Evolutionary conservation across 2,888 invertebrate species (phyloP).

Genomic region (Shargacucullia verbasci): DNA sequence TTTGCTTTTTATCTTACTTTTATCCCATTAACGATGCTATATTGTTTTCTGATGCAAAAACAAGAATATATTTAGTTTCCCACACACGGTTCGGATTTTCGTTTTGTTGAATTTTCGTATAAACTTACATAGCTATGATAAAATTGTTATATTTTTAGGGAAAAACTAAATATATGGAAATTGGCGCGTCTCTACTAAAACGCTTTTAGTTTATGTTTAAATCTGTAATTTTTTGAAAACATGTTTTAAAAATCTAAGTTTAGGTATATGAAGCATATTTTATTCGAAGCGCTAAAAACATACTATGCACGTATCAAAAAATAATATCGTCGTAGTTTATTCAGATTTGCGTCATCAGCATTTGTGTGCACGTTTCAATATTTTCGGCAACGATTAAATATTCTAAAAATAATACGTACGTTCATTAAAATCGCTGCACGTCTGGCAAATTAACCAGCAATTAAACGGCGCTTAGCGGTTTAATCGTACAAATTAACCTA

Average conservation of each 20-base stretch:
- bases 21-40: conserved; percentile 43
- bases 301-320: too few relatives aligned
- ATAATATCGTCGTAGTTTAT: too few relatives aligned
- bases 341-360: conserved; percentile 13
- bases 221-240: too few relatives aligned
- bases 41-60: conserved; percentile 48
- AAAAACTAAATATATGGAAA: too few relatives aligned
- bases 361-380: conserved; percentile 11
- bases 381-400: conserved; percentile 13
- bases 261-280: too few relatives aligned
- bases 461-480: conserved; percentile 49
- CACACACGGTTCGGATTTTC: conserved; percentile 31
- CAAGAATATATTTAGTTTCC: conserved; percentile 16
- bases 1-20: conserved; percentile 47
- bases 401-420: conserved; percentile 15
- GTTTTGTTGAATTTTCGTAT: conserved; percentile 14
- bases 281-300: too few relatives aligned
- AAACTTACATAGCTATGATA: too few relatives aligned
- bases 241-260: too few relatives aligned
- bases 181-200: too few relatives aligned
- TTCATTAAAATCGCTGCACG: conserved; percentile 31
- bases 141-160: too few relatives aligned
- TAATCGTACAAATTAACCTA: conserved; percentile 48
- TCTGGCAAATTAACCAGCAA: conserved; percentile 36
- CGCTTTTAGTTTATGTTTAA: too few relatives aligned